A percentile compares a stretch with the other conserved stretches of the same genome.
Conservation (phyloP, 1,140 invertebrate genomes). For the Saxidomus purpurata region DNA sequence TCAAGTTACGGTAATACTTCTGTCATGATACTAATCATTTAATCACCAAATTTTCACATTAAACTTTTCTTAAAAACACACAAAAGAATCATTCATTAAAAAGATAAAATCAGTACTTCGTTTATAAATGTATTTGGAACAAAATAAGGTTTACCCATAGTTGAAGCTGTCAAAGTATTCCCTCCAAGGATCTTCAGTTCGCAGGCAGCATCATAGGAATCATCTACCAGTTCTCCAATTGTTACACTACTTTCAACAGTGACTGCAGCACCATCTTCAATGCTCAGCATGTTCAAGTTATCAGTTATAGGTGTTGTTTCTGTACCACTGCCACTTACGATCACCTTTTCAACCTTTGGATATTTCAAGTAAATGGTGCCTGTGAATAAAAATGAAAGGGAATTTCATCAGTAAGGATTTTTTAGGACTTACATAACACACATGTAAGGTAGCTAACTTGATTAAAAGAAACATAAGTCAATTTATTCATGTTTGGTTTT, state of each 20-base stretch:
- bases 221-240: constrained; percentile 20
- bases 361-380: constrained; percentile 73
- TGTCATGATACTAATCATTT: no score
- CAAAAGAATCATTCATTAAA: no score
- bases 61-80: no score
- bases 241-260: constrained; percentile 50
- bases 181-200: neutral
- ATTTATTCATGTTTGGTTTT: no score
- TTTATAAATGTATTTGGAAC: no score
- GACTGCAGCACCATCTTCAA: constrained; percentile 63
- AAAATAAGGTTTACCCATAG: constrained; percentile 38
- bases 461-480: no score
- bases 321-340: constrained; percentile 61
- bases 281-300: constrained; percentile 52
- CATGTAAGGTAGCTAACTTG: no score
- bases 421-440: no score
- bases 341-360: constrained; percentile 49
- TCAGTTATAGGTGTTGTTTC: constrained; percentile 36
- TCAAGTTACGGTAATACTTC: no score
- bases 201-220: neutral
- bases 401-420: neutral
- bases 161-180: neutral
- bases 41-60: no score
- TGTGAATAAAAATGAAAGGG: constrained; percentile 45
- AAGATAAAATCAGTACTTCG: no score